Evolutionary conservation across 2,888 invertebrate genomes (phyloP).

Genomic region (Lithophane socia): DNA sequence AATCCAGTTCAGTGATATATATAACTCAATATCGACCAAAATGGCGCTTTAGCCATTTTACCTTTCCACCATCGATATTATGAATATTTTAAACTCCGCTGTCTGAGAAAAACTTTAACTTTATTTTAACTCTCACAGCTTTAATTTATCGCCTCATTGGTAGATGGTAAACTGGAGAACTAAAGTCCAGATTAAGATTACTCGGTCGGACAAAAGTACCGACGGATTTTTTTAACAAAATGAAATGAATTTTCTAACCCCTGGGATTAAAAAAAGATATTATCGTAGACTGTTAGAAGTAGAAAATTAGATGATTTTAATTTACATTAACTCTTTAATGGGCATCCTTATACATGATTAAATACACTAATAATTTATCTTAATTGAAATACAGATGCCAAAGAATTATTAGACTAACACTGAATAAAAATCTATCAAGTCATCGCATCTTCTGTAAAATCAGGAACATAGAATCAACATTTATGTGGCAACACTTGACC

Average conservation of each 20-base stretch:
- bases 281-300: background rate
- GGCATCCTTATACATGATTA: too few species aligned
- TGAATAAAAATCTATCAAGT: background rate
- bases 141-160: slow-evolving; percentile 22
- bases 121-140: slow-evolving; percentile 26
- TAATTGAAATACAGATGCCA: background rate
- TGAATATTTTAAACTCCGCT: slow-evolving; percentile 28
- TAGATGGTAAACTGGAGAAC: slow-evolving; percentile 5
- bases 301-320: background rate
- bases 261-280: background rate
- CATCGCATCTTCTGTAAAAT: background rate
- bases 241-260: too few species aligned
- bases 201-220: background rate
- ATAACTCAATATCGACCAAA: too few species aligned
- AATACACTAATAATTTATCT: background rate
- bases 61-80: too few species aligned
- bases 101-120: slow-evolving; percentile 18
- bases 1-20: too few species aligned
- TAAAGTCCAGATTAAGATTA: slow-evolving; percentile 13
- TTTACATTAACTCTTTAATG: background rate
- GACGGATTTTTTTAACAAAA: background rate
- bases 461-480: background rate
- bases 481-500: too few species aligned
- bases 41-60: too few species aligned
- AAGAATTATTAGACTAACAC: background rate